Evolutionary conservation across 2,888 invertebrate species (phyloP), one percentile per base, ranked within the genome.

Genomic region (Hofmannophila pseudospretella): DNA sequence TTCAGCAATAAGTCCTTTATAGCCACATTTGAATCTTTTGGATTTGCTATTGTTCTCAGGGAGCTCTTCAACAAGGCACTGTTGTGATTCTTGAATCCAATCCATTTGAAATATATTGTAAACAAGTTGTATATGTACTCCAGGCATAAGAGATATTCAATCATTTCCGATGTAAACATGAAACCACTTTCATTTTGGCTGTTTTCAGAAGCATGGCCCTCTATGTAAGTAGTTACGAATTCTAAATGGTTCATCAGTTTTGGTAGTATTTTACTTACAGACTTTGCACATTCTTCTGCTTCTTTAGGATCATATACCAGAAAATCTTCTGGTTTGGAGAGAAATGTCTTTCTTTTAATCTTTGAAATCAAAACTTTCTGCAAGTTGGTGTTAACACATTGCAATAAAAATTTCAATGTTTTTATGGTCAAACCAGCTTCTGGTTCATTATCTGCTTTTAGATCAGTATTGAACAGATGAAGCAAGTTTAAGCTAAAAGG

Each of bases 101-200:
- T 82, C 93, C 92, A 90, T 58, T 89, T 89, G 41, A 91, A 91
- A 52, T 89, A 89, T 32, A 82, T 84, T 3, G 88, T 84, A n/a
- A 89, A 67, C 30, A 91, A 67, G 16, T 79, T 82, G 32, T 91
- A 82, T 34, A 91, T 79, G 30, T 88, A 63, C 31, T 88, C 89
- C 27, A 90, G 77, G 36, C 89, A 89, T 41, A 82, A 71, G 48
- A 88, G 36, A 40, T 67, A 61, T 33, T 71, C 65, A 8, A 67
- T 47, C 14, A 69, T 47, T 47, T 75, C 70, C 19, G 63, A 40
- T 25, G 61, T 64, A 38, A 58, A 64, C 26, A 74, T 28, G 26
- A 61, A 45, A 9, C 51, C 67, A 40, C 45, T 58, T 27, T 69
- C 68, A 44, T 66, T 54, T 43, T 69, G 59, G 31, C 52, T 51